Conservation (phyloP, 2,797 vertebrate genomes). For the Bradypodion ventrale region DNA sequence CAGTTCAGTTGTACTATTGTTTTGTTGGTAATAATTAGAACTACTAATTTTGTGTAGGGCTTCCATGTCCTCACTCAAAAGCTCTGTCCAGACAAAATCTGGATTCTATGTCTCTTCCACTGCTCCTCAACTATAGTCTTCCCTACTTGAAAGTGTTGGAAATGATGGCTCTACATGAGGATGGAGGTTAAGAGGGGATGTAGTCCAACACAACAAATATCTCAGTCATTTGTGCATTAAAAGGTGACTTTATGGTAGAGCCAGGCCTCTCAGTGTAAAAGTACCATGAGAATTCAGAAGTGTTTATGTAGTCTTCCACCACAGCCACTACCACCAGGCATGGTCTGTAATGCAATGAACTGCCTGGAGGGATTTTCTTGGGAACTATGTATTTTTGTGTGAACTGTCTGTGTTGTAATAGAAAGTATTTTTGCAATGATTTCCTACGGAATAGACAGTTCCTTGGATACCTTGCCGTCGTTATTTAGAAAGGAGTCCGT, state of each 20-base stretch:
- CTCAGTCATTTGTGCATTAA: background rate
- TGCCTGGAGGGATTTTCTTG: background rate
- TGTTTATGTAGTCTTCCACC: no score
- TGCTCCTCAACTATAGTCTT: background rate
- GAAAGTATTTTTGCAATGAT: background rate
- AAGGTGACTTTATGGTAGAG: background rate
- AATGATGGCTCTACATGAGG: background rate
- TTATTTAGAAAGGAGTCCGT: no score
- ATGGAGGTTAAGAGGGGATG: background rate
- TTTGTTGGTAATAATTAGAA: background rate
- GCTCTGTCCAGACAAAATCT: no score
- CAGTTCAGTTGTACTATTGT: background rate
- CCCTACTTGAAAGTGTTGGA: no score
- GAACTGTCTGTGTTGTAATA: background rate
- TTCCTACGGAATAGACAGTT: no score
- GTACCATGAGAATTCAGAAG: no score
- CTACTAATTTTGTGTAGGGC: background rate
- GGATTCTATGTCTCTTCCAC: background rate
- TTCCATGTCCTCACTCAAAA: no score
- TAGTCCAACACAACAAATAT: no score
- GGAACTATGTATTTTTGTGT: background rate
- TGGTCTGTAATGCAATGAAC: no score
- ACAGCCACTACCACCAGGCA: no score
- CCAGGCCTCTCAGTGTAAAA: background rate
- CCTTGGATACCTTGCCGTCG: no score